Evolutionary conservation across 2,113 vertebrate genomes (phyloP), one percentile per base, ranked within the genome.

Genomic region (Nycticryphes semicollaris): DNA sequence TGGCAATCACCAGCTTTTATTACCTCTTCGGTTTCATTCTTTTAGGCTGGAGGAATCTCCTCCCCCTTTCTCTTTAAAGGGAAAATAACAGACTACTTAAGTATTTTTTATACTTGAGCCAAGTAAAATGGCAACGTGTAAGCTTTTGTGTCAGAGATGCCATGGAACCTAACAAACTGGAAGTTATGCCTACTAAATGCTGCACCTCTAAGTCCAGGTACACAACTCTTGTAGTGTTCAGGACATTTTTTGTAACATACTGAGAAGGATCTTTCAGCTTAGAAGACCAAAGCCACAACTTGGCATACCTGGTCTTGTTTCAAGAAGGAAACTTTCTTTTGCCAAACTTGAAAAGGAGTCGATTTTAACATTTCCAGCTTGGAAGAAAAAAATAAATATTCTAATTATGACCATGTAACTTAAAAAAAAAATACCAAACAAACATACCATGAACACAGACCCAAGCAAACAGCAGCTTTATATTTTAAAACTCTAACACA

Each of bases 251-350:
- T 80, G 21, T 77, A 91, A 82, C 56, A 73, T 27, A 60, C 73
- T 1, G 11, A 63, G 8, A 70, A 76, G 84, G 79, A 47, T 54
- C 19, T 57, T 68, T 75, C 35, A 4, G 51, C 43, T 87, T 70
- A 59, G 41, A 77, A 67, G 12, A 59, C 48, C 73, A 82, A 96
- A 96, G 79, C 22, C 15, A 18, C 94, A 85, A 85, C 39, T n/a
- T 5, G 22, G 89, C 56, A 76, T 20, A 18, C 33, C 50, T 48
- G 48, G 64, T 33, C 37, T 35, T 82, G 39, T 80, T 87, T 87
- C 59, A 91, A 90, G 47, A 67, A 41, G 20, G 85, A 95, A 94
- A 72, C 53, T 92, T 87, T 59, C 45, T 90, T 95, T 54, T 73
- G 78, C 68, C 90, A 96, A 56, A 48, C 39, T 48, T 70, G n/a